Conservation (phyloP, 2,888 invertebrate species). For the Himalopsyche japonica region DNA sequence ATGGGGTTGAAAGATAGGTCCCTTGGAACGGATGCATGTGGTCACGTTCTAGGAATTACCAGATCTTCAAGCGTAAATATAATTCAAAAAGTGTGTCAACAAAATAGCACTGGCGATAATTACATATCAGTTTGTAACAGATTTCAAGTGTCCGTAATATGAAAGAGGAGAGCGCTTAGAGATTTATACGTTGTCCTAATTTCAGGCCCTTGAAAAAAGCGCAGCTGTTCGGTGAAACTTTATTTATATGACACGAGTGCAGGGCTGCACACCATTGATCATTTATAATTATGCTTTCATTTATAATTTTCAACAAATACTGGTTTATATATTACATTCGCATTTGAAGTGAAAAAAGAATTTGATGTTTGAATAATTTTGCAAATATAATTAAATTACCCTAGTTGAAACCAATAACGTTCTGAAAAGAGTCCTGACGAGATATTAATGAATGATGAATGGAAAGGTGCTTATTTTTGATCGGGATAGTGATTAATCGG, state of each 20-base stretch:
- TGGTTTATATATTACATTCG: no score
- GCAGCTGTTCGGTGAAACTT: not conserved
- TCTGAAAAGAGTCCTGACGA: no score
- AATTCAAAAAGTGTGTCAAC: conserved; percentile 23
- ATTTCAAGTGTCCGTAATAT: not conserved
- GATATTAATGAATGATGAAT: no score
- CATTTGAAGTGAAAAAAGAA: no score
- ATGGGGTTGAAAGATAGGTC: conserved; percentile 1
- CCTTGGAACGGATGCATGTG: conserved; percentile 15
- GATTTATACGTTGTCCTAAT: not conserved
- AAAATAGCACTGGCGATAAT: conserved; percentile 16
- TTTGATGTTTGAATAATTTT: no score
- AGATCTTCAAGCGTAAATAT: not conserved
- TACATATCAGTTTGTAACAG: conserved; percentile 3
- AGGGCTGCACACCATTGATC: not conserved
- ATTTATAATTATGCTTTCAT: no score
- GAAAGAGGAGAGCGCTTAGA: not conserved
- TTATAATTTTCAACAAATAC: no score
- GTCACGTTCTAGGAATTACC: conserved; percentile 27
- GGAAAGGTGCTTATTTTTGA: no score
- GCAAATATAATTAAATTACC: no score
- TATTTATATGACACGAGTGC: not conserved
- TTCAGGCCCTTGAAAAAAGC: not conserved
- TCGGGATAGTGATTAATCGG: no score
- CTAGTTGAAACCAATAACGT: no score